phyloP scores from a whole-genome alignment of 2,888 invertebrate species.

The Esperia sulphurella region DNA sequence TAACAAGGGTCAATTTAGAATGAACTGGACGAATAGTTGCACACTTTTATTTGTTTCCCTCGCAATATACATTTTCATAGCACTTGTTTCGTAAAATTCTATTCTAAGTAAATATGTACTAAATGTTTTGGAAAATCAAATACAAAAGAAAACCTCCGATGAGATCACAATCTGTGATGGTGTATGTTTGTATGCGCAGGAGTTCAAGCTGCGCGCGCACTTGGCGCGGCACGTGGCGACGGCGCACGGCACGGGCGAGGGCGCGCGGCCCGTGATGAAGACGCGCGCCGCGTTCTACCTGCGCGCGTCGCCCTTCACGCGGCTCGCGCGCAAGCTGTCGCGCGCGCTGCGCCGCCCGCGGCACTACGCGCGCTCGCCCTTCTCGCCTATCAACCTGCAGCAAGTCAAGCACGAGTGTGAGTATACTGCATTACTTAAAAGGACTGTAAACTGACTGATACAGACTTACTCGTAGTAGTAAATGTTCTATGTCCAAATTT shows the following conservation, averaged over 20 bases:
- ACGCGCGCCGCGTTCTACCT: constrained; percentile 97
- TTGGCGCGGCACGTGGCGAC: constrained; percentile 96
- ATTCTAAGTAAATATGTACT: too few relatives aligned
- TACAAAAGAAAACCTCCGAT: too few relatives aligned
- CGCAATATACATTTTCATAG: too few relatives aligned
- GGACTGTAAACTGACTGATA: too few relatives aligned
- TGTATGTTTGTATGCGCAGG: constrained; percentile 55
- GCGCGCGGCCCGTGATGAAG: constrained; percentile 95
- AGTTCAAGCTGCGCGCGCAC: constrained; percentile 97
- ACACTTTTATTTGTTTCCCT: too few relatives aligned
- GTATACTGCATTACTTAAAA: constrained; percentile 26
- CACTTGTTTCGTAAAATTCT: too few relatives aligned
- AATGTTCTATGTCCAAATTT: too few relatives aligned
- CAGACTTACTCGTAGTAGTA: too few relatives aligned
- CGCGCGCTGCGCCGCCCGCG: constrained; percentile 88
- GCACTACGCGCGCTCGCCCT: constrained; percentile 93
- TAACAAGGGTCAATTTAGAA: too few relatives aligned
- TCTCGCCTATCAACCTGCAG: constrained; percentile 86
- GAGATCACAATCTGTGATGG: too few relatives aligned
- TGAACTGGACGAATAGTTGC: too few relatives aligned
- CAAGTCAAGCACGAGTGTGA: constrained; percentile 94
- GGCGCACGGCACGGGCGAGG: constrained; percentile 87
- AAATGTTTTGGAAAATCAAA: too few relatives aligned
- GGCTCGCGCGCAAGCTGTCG: constrained; percentile 92
- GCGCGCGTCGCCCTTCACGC: constrained; percentile 93